Conservation (phyloP, 1,140 invertebrate genomes). For the Diachasmimorpha longicaudata region DNA sequence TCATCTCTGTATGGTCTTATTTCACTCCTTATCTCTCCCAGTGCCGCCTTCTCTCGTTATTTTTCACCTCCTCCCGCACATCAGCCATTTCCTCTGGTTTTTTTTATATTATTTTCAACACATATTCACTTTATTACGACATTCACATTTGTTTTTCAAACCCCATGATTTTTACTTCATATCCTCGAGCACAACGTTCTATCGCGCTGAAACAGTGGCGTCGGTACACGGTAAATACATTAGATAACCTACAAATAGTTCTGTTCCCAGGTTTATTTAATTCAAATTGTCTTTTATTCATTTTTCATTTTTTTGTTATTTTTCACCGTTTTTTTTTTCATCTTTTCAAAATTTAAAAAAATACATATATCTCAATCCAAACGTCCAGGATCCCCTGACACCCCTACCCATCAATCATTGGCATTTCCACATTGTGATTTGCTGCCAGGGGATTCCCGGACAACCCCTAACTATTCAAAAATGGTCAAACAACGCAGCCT, state of each 20-base stretch:
- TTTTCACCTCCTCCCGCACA: not conserved
- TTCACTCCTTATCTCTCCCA: slow-evolving; percentile 19
- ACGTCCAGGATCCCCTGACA: slow-evolving; percentile 35
- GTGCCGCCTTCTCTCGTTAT: not conserved
- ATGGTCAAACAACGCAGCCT: slow-evolving; percentile 44
- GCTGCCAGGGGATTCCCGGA: not conserved
- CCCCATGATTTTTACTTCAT: too few relatives aligned
- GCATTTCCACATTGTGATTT: not conserved
- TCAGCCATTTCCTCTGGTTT: not conserved
- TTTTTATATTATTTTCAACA: not conserved
- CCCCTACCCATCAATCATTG: not conserved
- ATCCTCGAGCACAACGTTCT: slow-evolving; percentile 18
- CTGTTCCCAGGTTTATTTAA: slow-evolving; percentile 49
- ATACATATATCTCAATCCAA: slow-evolving; percentile 60
- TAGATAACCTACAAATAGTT: slow-evolving; percentile 50
- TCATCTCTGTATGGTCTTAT: slow-evolving; percentile 3
- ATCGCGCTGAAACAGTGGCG: slow-evolving; percentile 26
- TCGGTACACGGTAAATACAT: slow-evolving; percentile 41
- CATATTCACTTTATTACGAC: not conserved
- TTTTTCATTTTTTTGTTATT: slow-evolving; percentile 38
- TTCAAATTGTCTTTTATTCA: slow-evolving; percentile 36
- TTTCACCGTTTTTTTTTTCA: slow-evolving; percentile 37
- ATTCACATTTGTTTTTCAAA: not conserved
- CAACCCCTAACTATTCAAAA: slow-evolving; percentile 46
- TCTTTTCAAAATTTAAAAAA: slow-evolving; percentile 62